These are phyloP conservation scores for Adineta ricciae DNA, from an alignment of 2,888 invertebrate genomes.

Conservation along the genomic window DNA sequence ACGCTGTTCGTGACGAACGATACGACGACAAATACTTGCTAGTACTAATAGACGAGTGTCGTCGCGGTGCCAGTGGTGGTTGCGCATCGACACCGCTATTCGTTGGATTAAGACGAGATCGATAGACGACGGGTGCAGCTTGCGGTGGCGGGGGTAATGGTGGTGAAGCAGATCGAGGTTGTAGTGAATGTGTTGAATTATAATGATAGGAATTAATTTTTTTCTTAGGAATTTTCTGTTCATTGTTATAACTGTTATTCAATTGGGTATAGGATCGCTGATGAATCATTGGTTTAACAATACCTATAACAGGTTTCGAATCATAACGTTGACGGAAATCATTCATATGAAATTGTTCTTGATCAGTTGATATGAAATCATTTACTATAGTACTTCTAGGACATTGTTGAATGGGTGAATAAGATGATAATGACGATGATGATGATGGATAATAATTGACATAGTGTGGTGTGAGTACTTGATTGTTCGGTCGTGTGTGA, in stretches of 20 bases:
- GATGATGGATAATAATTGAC: background rate
- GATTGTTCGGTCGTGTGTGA: background rate
- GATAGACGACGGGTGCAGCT: background rate
- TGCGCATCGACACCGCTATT: background rate
- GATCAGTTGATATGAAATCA: background rate
- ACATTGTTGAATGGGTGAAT: background rate
- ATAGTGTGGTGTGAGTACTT: background rate
- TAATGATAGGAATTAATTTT: background rate
- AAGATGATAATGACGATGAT: background rate
- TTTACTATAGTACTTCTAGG: background rate
- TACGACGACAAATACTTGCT: background rate
- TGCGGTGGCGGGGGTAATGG: too few relatives aligned
- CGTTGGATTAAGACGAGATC: background rate
- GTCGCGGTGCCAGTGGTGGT: background rate
- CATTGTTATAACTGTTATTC: background rate
- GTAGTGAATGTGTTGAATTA: background rate
- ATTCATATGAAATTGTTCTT: background rate
- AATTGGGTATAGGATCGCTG: background rate
- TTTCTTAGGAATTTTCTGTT: background rate
- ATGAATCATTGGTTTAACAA: constrained; percentile 3
- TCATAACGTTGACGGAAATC: constrained; percentile 1
- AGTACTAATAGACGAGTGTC: background rate
- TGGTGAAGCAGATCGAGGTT: background rate
- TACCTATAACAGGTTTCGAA: background rate
- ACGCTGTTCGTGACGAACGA: background rate